Evolutionary conservation across 2,113 vertebrate species (phyloP), one percentile per base, ranked within the genome.

Genomic region (Chitala chitala): DNA sequence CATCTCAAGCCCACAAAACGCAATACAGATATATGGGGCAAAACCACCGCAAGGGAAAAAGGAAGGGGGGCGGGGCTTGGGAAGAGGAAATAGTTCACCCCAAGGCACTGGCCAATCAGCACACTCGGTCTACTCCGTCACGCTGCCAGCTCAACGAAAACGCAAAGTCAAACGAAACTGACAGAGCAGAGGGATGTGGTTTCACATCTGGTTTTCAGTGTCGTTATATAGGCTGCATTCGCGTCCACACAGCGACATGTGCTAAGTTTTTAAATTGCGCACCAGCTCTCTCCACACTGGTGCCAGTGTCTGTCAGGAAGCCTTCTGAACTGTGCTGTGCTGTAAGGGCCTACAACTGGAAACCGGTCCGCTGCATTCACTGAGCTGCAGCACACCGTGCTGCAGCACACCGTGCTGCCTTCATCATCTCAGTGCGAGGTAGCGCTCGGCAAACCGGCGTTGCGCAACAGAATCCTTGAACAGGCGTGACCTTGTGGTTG

Each of bases 401-500:
- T n/a, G n/a, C n/a, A n/a, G n/a, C n/a, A n/a, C n/a, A n/a, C n/a
- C n/a, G n/a, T n/a, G n/a, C n/a, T n/a, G n/a, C n/a, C n/a, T n/a
- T n/a, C n/a, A n/a, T n/a, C n/a, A n/a, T n/a, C n/a, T n/a, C n/a
- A n/a, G n/a, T n/a, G n/a, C n/a, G n/a, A n/a, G n/a, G n/a, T n/a
- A n/a, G n/a, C n/a, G n/a, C n/a, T n/a, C n/a, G n/a, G n/a, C n/a
- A n/a, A n/a, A n/a, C n/a, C n/a, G n/a, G n/a, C n/a, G n/a, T n/a
- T n/a, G n/a, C n/a, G n/a, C n/a, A n/a, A 31, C 24, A 29, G 22
- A 58, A 26, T 1, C 55, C 9, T 58, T 31, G 9, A 22, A 58
- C 55, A 26, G 26, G 22, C 12, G 53, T 10, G 53, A 26, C 86
- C 86, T 86, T 84, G 80, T 74, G 74, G 84, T 86, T 87, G 86